Evolutionary conservation across 2,113 vertebrate species (phyloP).

Genomic region (Pleuronectes platessa): DNA sequence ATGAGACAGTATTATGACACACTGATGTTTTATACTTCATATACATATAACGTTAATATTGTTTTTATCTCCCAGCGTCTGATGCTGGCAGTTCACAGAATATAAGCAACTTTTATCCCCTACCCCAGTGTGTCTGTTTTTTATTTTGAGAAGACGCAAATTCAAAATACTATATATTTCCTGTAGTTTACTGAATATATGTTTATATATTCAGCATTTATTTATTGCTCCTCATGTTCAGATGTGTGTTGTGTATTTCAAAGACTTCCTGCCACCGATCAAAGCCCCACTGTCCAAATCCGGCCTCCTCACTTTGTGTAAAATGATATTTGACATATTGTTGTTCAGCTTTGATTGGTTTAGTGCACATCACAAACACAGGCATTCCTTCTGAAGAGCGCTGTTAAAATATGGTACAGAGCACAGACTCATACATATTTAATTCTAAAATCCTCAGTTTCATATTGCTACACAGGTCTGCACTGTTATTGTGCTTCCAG

Average conservation of each 20-base stretch:
- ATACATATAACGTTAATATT: not conserved
- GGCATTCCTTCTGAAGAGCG: slow-evolving; percentile 46
- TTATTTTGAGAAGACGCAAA: not conserved
- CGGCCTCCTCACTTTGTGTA: slow-evolving; percentile 25
- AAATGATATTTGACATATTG: slow-evolving; percentile 45
- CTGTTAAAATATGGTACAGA: slow-evolving; percentile 55
- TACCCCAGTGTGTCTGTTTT: not conserved
- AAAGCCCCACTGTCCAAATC: slow-evolving; percentile 43
- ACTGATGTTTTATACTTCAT: not conserved
- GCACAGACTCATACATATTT: slow-evolving; percentile 69
- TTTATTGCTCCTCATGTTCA: slow-evolving; percentile 8
- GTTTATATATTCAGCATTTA: not conserved
- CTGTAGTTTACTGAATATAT: not conserved
- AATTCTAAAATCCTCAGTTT: slow-evolving; percentile 56
- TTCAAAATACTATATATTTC: not conserved
- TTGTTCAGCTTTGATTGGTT: slow-evolving; percentile 64
- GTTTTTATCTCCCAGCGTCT: slow-evolving; percentile 8
- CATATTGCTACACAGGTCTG: slow-evolving; percentile 33
- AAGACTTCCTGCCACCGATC: slow-evolving; percentile 2
- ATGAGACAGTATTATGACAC: slow-evolving; percentile 21
- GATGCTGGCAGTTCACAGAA: slow-evolving; percentile 5
- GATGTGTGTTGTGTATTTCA: slow-evolving; percentile 7
- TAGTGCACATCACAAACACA: slow-evolving; percentile 45
- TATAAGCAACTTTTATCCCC: slow-evolving; percentile 24
- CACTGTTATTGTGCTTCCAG: slow-evolving; percentile 24